Conservation (phyloP, 2,797 vertebrate species). For the Erithacus rubecula region DNA sequence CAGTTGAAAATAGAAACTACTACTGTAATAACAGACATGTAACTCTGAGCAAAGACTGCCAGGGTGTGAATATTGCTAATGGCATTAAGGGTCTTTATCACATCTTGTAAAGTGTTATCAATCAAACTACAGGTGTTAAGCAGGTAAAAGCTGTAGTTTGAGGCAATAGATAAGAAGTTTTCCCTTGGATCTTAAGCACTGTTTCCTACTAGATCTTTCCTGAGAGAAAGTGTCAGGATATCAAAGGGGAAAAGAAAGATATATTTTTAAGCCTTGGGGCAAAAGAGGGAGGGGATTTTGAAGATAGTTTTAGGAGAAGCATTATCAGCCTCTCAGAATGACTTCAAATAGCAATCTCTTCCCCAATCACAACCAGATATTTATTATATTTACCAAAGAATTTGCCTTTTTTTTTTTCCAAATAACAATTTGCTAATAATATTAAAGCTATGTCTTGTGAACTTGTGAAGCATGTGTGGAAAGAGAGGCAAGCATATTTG, state of each 20-base stretch:
- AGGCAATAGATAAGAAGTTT: slow-evolving; percentile 43
- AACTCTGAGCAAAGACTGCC: slow-evolving; percentile 30
- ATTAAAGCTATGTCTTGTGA: background rate
- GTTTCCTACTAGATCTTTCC: background rate
- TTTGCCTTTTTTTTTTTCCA: background rate
- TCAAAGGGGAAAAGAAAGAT: slow-evolving; percentile 2
- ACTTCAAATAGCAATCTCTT: slow-evolving; percentile 6
- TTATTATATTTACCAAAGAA: background rate
- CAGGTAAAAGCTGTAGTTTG: slow-evolving; percentile 7
- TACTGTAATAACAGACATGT: slow-evolving; percentile 18
- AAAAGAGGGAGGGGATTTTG: background rate
- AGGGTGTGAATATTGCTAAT: slow-evolving; percentile 25
- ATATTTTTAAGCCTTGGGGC: background rate
- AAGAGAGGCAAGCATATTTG: background rate
- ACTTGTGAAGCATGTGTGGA: background rate
- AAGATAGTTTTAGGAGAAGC: background rate
- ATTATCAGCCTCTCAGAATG: background rate
- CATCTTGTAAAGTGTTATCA: slow-evolving; percentile 52
- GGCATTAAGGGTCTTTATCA: slow-evolving; percentile 38
- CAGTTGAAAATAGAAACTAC: slow-evolving; percentile 8
- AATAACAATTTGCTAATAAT: background rate
- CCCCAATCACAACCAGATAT: background rate
- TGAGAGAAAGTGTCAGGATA: background rate
- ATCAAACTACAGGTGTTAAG: slow-evolving; percentile 27
- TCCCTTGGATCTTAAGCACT: slow-evolving; percentile 2